These are phyloP conservation scores for Prosopocoilus inquinatus DNA, from an alignment of 2,888 invertebrate species.

Conservation along the genomic window DNA sequence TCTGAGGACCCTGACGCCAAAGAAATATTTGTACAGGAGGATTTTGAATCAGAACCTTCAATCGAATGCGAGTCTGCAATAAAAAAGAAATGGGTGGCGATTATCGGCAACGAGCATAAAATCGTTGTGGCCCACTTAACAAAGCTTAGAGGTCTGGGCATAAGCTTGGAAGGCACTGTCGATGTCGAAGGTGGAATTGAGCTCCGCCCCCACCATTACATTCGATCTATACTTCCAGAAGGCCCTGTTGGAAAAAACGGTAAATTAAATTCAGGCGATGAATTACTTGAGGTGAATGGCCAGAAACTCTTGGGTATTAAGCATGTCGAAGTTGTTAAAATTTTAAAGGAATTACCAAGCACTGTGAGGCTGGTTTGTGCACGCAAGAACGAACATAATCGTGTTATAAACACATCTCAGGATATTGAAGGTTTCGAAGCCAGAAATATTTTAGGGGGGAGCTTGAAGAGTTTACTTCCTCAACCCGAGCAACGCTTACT, in stretches of 20 bases:
- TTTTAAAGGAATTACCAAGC: slow-evolving; percentile 87
- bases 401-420: slow-evolving; percentile 74
- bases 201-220: slow-evolving; percentile 97
- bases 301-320: slow-evolving; percentile 86
- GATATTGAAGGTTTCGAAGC: slow-evolving; percentile 79
- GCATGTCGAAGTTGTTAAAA: slow-evolving; percentile 95
- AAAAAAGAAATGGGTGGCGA: slow-evolving; percentile 74
- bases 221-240: slow-evolving; percentile 91
- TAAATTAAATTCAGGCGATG: slow-evolving; percentile 90
- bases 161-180: slow-evolving; percentile 97
- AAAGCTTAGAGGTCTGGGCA: slow-evolving; percentile 92
- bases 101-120: slow-evolving; percentile 75
- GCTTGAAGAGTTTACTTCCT: slow-evolving; percentile 74
- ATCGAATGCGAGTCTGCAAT: slow-evolving; percentile 61
- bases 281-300: slow-evolving; percentile 94
- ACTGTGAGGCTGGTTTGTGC: slow-evolving; percentile 92
- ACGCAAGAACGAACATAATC: slow-evolving; percentile 60
- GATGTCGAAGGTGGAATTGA: slow-evolving; percentile 97
- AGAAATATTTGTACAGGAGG: slow-evolving; percentile 50
- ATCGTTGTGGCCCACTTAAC: slow-evolving; percentile 90
- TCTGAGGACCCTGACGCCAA: slow-evolving; percentile 49
- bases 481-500: slow-evolving; percentile 58
- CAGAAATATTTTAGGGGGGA: slow-evolving; percentile 80
- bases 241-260: slow-evolving; percentile 95
- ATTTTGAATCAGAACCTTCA: slow-evolving; percentile 50